Evolutionary conservation across 2,797 vertebrate species (phyloP), one percentile per base, ranked within the genome.

Genomic region (Parauchenoglanis ngamensis): DNA sequence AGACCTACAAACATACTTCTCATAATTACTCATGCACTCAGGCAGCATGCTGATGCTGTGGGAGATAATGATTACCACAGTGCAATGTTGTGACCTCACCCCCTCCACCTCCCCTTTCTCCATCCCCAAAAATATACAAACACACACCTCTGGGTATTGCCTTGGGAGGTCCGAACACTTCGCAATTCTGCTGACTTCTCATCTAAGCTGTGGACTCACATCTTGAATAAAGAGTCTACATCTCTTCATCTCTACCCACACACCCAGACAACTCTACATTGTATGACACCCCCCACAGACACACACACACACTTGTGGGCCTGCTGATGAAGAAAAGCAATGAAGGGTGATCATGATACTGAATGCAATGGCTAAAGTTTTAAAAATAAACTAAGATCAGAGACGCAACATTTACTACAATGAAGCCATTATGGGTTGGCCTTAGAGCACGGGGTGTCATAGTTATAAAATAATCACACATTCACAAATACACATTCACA

Each of bases 21-120:
- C 67, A 86, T 89, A 90, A 91, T 90, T 89, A 89, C 88, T 86
- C 87, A 25, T 80, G 85, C 85, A 87, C 87, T 85, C 76, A 86
- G 87, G 72, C 85, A 89, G 87, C 88, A 80, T 89, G 88, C 90
- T 90, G 90, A 91, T 89, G 87, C 85, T 84, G 76, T 72, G 68
- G 65, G 85, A 77, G 85, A 89, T 87, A 89, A 91, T 90, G 77
- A 90, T 91, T 88, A 89, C 61, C 28, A 88, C 83, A 68, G 52
- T 82, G 89, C 83, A 88, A 82, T 8, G 59, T 52, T 44, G 8
- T 86, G 87, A 89, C 86, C 86, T 31, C 73, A 21, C 21, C 57
- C 8, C 28, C 31, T 4, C 59, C 11, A 17, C 0, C 61, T 40
- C 61, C 31, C 25, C 79, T 21, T 12, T 21, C 44, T 21, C 40